These are phyloP conservation scores for Eutolmus rufibarbis DNA, from an alignment of 2,888 invertebrate genomes.

Conservation along the genomic window DNA sequence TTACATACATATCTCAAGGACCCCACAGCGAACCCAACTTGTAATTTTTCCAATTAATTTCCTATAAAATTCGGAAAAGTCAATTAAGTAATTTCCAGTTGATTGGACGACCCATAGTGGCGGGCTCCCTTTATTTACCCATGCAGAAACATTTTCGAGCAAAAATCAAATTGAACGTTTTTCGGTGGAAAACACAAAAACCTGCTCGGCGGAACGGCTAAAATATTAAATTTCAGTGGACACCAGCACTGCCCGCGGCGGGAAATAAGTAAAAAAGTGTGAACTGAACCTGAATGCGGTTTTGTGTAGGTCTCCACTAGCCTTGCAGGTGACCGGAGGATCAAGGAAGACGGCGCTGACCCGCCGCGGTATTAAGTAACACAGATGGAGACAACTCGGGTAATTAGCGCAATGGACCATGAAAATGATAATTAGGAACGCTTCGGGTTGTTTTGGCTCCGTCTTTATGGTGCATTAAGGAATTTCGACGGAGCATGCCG, in stretches of 20 bases:
- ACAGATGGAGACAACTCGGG: slow-evolving; percentile 2
- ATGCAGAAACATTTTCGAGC: slow-evolving; percentile 12
- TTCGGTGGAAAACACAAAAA: slow-evolving; percentile 28
- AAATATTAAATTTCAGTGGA: slow-evolving; percentile 32
- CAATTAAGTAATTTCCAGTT: slow-evolving; percentile 23
- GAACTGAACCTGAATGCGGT: slow-evolving; percentile 31
- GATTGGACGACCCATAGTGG: not conserved
- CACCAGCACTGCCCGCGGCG: not conserved
- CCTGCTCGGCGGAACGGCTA: not conserved
- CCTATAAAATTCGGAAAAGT: not conserved
- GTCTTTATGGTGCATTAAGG: not conserved
- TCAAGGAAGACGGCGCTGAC: not conserved
- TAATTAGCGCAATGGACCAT: slow-evolving; percentile 35
- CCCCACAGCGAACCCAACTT: not conserved
- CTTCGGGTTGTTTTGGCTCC: not conserved
- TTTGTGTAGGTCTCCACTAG: slow-evolving; percentile 27
- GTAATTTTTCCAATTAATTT: slow-evolving; percentile 16
- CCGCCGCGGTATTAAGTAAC: slow-evolving; percentile 7
- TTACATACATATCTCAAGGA: not conserved
- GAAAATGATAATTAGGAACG: slow-evolving; percentile 33
- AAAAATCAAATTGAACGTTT: slow-evolving; percentile 22
- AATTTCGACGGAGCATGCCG: not conserved
- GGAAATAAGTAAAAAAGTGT: slow-evolving; percentile 12
- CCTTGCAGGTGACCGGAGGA: slow-evolving; percentile 10
- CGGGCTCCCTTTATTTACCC: not conserved